Evolutionary conservation across 2,888 invertebrate species (phyloP).

Genomic region (Nomada fucata): DNA sequence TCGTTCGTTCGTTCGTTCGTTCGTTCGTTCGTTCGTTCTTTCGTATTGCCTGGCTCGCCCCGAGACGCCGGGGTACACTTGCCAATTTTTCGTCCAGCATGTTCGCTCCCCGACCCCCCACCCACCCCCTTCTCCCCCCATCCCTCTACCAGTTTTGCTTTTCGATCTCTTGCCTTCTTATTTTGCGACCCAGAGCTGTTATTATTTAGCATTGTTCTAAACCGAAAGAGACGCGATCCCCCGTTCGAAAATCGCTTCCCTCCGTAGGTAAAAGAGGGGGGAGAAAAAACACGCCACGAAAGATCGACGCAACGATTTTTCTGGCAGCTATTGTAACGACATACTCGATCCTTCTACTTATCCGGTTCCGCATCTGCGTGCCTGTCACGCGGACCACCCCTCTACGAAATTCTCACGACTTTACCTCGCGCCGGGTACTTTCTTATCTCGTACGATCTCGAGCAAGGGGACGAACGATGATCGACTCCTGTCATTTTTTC

Average conservation of each 20-base stretch:
- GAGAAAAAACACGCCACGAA: constrained; percentile 29
- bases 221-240: constrained; percentile 18
- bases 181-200: constrained; percentile 13
- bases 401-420: constrained; percentile 68
- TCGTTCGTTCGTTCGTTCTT: too few species aligned
- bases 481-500: constrained; percentile 51
- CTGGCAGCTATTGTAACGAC: constrained; percentile 46
- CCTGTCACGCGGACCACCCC: constrained; percentile 45
- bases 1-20: constrained; percentile 60
- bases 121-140: too few species aligned
- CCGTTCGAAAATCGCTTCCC: constrained; percentile 2
- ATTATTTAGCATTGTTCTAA: constrained; percentile 37
- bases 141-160: neutral
- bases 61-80: constrained; percentile 11
- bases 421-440: constrained; percentile 55
- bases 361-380: constrained; percentile 33
- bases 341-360: constrained; percentile 30
- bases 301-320: constrained; percentile 17
- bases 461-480: neutral
- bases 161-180: neutral
- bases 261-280: constrained; percentile 2
- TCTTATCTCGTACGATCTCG: constrained; percentile 45
- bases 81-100: constrained; percentile 52
- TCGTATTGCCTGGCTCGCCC: constrained; percentile 52
- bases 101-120: constrained; percentile 16